Percentiles rank a stretch among this genome's conserved stretches.
These are phyloP conservation scores for Eidolon helvum DNA, from an alignment of 2,113 vertebrate genomes.

Conservation along the genomic window DNA sequence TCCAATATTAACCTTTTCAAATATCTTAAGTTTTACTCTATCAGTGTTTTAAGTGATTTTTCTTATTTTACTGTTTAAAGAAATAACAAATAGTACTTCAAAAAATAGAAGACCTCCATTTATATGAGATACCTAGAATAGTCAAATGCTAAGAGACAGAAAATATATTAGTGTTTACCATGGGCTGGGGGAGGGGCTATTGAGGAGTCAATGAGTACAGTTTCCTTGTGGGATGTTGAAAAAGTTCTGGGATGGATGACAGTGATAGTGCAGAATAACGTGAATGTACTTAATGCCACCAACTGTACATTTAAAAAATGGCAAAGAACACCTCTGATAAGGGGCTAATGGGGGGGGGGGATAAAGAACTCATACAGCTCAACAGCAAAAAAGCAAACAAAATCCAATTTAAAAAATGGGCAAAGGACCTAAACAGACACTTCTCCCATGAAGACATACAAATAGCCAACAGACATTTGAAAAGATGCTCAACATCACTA, in stretches of 20 bases:
- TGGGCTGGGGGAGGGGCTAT: too few species aligned
- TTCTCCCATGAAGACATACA: too few species aligned
- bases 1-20: not conserved
- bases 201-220: not conserved
- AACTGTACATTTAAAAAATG: not conserved
- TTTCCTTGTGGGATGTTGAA: not conserved
- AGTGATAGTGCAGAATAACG: not conserved
- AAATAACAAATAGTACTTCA: not conserved
- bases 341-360: too few species aligned
- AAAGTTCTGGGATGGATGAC: not conserved
- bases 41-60: not conserved
- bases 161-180: not conserved
- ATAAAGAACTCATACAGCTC: too few species aligned
- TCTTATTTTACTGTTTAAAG: constrained; percentile 19
- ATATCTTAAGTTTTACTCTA: not conserved
- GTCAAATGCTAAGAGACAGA: not conserved
- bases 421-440: too few species aligned
- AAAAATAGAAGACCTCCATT: not conserved
- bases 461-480: too few species aligned
- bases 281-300: not conserved
- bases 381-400: too few species aligned
- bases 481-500: too few species aligned
- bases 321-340: too few species aligned
- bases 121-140: not conserved
- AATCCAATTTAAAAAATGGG: too few species aligned